phyloP scores from a whole-genome alignment of 2,888 invertebrate species.

The Plebejus melissa region DNA sequence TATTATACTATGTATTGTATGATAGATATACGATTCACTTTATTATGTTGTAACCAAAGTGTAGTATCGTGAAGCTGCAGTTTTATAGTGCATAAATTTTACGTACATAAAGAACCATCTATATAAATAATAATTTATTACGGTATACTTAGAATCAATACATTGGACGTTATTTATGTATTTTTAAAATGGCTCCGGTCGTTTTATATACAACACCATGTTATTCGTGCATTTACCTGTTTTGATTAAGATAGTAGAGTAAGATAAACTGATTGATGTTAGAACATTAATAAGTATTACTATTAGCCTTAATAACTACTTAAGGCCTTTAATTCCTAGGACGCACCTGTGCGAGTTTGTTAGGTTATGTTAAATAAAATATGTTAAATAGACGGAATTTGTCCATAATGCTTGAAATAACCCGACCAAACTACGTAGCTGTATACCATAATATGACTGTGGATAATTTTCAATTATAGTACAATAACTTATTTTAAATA shows the following conservation, averaged over 20 bases:
- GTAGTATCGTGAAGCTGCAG: neutral
- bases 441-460: no score
- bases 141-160: constrained; percentile 2
- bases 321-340: no score
- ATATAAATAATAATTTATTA: constrained; percentile 2
- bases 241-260: neutral
- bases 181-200: neutral
- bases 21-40: neutral
- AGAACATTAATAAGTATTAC: neutral
- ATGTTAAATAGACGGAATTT: no score
- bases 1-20: no score
- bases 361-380: no score
- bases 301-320: neutral
- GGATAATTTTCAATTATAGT: no score
- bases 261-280: neutral
- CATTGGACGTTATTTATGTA: neutral
- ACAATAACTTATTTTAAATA: no score
- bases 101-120: neutral
- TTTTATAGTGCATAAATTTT: neutral
- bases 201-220: neutral
- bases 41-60: neutral
- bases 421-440: no score
- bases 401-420: no score
- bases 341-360: no score
- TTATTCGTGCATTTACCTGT: constrained; percentile 16